Conservation (phyloP, 2,888 invertebrate species). For the Agriopis leucophaearia region DNA sequence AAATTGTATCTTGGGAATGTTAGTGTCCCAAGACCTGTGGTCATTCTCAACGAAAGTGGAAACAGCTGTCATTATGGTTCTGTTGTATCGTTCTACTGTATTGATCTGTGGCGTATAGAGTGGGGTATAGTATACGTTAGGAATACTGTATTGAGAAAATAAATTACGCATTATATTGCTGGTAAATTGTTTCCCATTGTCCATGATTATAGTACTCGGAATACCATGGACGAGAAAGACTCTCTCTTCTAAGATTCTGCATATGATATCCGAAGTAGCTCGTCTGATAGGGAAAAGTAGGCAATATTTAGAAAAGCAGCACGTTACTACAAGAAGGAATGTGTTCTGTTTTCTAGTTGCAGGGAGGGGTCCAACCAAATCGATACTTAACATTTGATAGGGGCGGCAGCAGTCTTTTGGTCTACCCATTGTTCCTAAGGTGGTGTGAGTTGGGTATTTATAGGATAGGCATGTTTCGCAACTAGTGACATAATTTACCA, state of each 20-base stretch:
- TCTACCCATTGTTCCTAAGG: background rate
- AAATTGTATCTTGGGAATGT: background rate
- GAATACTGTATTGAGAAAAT: background rate
- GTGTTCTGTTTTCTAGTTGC: background rate
- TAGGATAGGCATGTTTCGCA: background rate
- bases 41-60: too few species aligned
- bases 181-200: background rate
- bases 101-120: background rate
- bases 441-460: background rate
- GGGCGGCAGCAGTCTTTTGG: background rate
- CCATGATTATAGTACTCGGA: constrained; percentile 2
- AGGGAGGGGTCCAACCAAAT: background rate
- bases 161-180: background rate
- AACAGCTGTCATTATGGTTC: too few species aligned
- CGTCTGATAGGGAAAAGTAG: background rate
- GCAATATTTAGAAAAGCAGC: background rate
- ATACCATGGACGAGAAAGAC: background rate
- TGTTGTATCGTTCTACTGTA: too few species aligned
- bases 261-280: background rate
- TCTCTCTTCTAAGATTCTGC: background rate
- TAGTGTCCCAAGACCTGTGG: background rate
- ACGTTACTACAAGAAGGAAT: background rate
- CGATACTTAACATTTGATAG: background rate
- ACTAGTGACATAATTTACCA: background rate
- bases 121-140: background rate